Base-by-base conservation (phyloP, 2,797 vertebrate genomes). In the Triplophysa yarkandensis region DNA sequence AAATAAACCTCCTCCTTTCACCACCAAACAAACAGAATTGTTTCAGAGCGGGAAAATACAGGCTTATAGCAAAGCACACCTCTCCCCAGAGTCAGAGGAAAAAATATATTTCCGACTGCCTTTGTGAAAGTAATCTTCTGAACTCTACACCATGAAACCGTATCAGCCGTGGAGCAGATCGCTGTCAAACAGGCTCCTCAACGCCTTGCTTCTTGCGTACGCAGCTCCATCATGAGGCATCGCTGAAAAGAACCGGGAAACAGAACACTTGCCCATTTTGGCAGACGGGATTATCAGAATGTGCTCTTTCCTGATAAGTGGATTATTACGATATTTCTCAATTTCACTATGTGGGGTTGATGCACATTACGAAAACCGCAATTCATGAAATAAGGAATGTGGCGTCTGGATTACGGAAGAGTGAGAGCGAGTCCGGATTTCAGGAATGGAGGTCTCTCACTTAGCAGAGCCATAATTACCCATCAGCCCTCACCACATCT, bases 321-420 rank as follows among this genome's bases (percentile, higher is more conserved):
- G 85, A 86, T 86, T 86, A 86, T 81, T 83, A 84, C 62, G 79
- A 86, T 81, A 82, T 83, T 84, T 82, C 78, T 83, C 76, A 69
- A 76, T 82, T 82, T 80, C 71, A 72, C 74, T 82, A 67, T 64
- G 68, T 54, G 62, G 73, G 71, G 81, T 80, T 83, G 79, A 81
- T 77, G 76, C 74, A 83, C 68, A 81, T 81, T 71, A 79, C 58
- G 41, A 83, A 83, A 82, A 77, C 63, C 58, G 39, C 68, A 77
- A 80, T 68, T 77, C 79, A 78, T 82, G 57, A 77, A 83, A 80
- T 81, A 75, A 75, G 64, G 69, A 58, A 57, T 77, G 68, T 80
- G 75, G 62, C 43, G 48, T 75, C 58, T 65, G 81, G 83, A 82
- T 82, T 80, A 81, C 68, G 68, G 60, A 68, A 67, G 76, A 78